Percentiles rank a stretch among this genome's conserved stretches.
Evolutionary conservation across 1,140 invertebrate genomes (phyloP).

Genomic region (Centruroides vittatus): DNA sequence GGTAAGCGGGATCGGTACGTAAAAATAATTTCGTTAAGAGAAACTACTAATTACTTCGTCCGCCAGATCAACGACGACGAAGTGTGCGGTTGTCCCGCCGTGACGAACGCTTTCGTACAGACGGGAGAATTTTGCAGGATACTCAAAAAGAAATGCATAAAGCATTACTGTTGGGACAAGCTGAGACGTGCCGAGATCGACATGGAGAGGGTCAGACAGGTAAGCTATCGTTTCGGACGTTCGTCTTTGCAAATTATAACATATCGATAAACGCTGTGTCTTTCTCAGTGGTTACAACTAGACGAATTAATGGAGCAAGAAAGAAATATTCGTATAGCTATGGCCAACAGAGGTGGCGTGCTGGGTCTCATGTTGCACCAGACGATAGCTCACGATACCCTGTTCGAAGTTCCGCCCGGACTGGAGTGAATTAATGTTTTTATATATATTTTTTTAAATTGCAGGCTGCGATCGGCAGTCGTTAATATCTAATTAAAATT

Average conservation of each 20-base stretch:
- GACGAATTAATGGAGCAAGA: constrained; percentile 94
- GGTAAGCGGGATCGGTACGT: constrained; percentile 42
- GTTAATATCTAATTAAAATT: too few relatives aligned
- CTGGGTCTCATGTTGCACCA: constrained; percentile 86
- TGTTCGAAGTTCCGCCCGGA: not conserved
- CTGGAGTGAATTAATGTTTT: not conserved
- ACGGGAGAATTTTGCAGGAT: constrained; percentile 58
- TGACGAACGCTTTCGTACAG: constrained; percentile 48
- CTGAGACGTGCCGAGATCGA: constrained; percentile 70
- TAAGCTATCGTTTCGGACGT: not conserved
- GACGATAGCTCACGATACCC: constrained; percentile 74
- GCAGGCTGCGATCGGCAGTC: too few relatives aligned
- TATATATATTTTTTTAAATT: too few relatives aligned
- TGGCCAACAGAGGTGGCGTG: constrained; percentile 77
- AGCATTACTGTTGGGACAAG: constrained; percentile 94
- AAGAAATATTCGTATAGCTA: constrained; percentile 53
- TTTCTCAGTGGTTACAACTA: constrained; percentile 69
- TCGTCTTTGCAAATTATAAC: too few relatives aligned
- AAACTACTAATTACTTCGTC: not conserved
- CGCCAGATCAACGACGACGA: constrained; percentile 27
- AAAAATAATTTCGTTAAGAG: constrained; percentile 35
- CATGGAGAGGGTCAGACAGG: constrained; percentile 39
- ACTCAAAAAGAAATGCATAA: constrained; percentile 79
- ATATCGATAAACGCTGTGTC: too few relatives aligned
- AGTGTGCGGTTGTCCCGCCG: constrained; percentile 81